Evolutionary conservation across 2,113 vertebrate species (phyloP).

Genomic region (Gobio gobio): DNA sequence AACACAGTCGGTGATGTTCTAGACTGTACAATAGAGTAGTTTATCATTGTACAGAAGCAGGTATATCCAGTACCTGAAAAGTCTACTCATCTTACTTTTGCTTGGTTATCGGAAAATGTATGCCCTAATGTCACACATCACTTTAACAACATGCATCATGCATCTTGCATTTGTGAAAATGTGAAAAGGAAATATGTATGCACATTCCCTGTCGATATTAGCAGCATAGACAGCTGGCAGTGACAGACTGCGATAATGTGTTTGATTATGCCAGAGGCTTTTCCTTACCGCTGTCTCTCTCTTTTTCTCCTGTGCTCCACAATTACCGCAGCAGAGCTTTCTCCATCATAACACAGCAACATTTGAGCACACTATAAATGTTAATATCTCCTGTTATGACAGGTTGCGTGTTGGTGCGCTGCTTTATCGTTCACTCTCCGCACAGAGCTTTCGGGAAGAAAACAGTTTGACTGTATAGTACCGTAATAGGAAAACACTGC

Average conservation of each 20-base stretch:
- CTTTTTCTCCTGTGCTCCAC: neutral
- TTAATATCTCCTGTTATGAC: constrained; percentile 38
- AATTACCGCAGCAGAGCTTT: constrained; percentile 26
- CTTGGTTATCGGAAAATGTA: neutral
- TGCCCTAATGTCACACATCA: neutral
- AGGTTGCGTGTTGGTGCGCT: constrained; percentile 10
- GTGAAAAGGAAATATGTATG: constrained; percentile 31
- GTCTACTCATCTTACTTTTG: neutral
- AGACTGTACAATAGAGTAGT: neutral
- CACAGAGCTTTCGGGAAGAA: neutral
- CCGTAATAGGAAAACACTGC: neutral
- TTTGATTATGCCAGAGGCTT: constrained; percentile 46
- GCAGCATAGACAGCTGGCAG: constrained; percentile 45
- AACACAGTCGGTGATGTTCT: neutral
- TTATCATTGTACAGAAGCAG: neutral
- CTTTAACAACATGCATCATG: neutral
- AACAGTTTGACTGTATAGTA: constrained; percentile 5
- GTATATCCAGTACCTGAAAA: neutral
- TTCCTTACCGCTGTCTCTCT: neutral
- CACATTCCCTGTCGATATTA: constrained; percentile 34
- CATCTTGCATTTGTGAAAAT: constrained; percentile 1
- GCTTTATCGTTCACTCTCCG: neutral
- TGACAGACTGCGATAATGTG: constrained; percentile 52
- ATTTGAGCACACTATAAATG: constrained; percentile 33
- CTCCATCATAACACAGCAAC: constrained; percentile 35